Conservation (phyloP, 2,797 vertebrate species). For the Poecilia velifera region DNA sequence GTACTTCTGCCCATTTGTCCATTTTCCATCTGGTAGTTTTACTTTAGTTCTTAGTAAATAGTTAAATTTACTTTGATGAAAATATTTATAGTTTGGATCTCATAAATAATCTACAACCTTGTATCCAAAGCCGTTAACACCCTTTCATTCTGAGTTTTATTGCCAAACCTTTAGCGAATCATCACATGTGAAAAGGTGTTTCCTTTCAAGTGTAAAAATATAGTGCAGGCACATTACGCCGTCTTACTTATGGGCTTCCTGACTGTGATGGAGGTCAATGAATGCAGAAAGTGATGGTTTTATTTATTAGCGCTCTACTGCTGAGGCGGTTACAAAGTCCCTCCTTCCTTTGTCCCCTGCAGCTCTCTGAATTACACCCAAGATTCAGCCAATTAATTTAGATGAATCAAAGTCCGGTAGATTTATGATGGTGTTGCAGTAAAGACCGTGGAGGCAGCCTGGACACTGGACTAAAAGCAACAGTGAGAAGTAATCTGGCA, state of each 20-base stretch:
- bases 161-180: not conserved
- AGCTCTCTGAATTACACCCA: constrained; percentile 53
- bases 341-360: constrained; percentile 38
- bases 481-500: constrained; percentile 66
- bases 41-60: not conserved
- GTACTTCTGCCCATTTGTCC: not conserved
- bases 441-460: constrained; percentile 28
- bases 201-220: constrained; percentile 30
- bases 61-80: not conserved
- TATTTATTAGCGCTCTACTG: constrained; percentile 60
- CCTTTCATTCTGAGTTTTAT: constrained; percentile 1
- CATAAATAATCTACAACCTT: constrained; percentile 1
- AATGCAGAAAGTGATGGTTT: constrained; percentile 40
- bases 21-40: not conserved
- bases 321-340: constrained; percentile 24
- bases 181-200: constrained; percentile 19
- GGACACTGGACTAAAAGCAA: constrained; percentile 50
- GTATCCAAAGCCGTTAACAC: constrained; percentile 6
- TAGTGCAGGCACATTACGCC: constrained; percentile 21
- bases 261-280: constrained; percentile 60
- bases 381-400: constrained; percentile 66
- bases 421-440: constrained; percentile 63
- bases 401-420: constrained; percentile 56
- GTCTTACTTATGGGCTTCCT: constrained; percentile 43
- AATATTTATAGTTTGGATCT: not conserved